phyloP scores from a whole-genome alignment of 2,888 invertebrate species.

The Acronicta psi region DNA sequence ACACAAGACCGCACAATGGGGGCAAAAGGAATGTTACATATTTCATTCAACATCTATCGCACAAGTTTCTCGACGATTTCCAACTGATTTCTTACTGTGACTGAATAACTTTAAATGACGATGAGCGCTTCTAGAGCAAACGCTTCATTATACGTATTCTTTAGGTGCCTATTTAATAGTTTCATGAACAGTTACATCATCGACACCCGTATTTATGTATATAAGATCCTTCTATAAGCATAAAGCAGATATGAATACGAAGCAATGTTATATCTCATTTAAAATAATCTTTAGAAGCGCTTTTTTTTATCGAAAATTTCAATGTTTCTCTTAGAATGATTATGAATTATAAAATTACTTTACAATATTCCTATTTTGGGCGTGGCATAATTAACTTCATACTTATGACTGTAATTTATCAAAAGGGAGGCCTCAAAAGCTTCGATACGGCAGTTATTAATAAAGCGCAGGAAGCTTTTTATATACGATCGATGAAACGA shows the following conservation, averaged over 20 bases:
- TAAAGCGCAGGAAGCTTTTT: constrained; percentile 46
- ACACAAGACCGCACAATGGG: constrained; percentile 46
- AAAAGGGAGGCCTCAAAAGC: constrained; percentile 21
- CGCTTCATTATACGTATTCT: constrained; percentile 24
- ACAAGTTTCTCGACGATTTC: constrained; percentile 47
- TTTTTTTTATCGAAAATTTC: no score
- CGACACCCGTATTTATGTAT: neutral
- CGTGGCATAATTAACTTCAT: neutral
- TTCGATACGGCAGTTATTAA: constrained; percentile 22
- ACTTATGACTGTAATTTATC: constrained; percentile 14
- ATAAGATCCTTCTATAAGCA: no score
- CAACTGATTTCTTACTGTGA: constrained; percentile 44
- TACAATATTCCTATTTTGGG: neutral
- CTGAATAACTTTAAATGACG: constrained; percentile 54
- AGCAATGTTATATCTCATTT: no score
- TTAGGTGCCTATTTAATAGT: constrained; percentile 8
- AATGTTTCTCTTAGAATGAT: no score
- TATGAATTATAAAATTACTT: neutral
- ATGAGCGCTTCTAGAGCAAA: constrained; percentile 33
- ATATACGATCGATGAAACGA: constrained; percentile 48
- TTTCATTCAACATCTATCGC: constrained; percentile 46
- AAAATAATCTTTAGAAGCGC: no score
- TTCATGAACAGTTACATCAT: constrained; percentile 2
- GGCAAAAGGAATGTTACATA: constrained; percentile 51
- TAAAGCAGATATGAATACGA: no score